Percentiles rank a stretch among this genome's conserved stretches.
Evolutionary conservation across 2,888 invertebrate genomes (phyloP).

Genomic region (Tetranychus truncatus): DNA sequence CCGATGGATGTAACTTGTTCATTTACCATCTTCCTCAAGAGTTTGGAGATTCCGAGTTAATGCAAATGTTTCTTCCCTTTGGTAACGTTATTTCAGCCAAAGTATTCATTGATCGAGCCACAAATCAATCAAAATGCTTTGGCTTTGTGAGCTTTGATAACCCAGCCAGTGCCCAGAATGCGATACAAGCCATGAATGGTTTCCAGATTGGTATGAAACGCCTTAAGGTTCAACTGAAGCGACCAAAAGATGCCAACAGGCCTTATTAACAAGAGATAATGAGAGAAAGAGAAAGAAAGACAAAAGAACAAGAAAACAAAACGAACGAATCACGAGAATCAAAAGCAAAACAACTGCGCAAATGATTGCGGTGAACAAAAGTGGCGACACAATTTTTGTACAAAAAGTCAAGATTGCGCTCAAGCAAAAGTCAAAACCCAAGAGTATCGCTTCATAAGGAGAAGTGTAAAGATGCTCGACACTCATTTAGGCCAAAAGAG

Average conservation of each 20-base stretch:
- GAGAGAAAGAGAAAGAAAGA: background rate
- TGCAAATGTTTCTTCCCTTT: slow-evolving; percentile 99
- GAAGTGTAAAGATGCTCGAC: no score
- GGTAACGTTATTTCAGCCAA: slow-evolving; percentile 99
- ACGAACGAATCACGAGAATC: no score
- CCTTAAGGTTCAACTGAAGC: slow-evolving; percentile 95
- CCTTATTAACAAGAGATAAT: slow-evolving; percentile 52
- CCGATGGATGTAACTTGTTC: slow-evolving; percentile 84
- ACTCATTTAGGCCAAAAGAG: no score
- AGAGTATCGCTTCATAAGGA: no score
- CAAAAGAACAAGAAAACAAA: background rate
- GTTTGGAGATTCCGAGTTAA: slow-evolving; percentile 94
- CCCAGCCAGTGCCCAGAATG: slow-evolving; percentile 89
- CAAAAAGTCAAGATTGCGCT: no score
- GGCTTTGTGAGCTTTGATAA: slow-evolving; percentile 96
- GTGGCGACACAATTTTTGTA: no score
- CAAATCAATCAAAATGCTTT: slow-evolving; percentile 28
- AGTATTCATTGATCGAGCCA: slow-evolving; percentile 84
- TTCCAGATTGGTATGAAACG: slow-evolving; percentile 99
- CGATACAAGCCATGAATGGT: slow-evolving; percentile 99
- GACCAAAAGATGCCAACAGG: slow-evolving; percentile 93
- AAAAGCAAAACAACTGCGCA: no score
- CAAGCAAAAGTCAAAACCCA: no score
- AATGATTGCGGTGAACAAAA: no score
- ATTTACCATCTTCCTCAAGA: slow-evolving; percentile 99